These are phyloP conservation scores for Anas platyrhynchos DNA, from an alignment of 2,113 vertebrate species.

Conservation along the genomic window DNA sequence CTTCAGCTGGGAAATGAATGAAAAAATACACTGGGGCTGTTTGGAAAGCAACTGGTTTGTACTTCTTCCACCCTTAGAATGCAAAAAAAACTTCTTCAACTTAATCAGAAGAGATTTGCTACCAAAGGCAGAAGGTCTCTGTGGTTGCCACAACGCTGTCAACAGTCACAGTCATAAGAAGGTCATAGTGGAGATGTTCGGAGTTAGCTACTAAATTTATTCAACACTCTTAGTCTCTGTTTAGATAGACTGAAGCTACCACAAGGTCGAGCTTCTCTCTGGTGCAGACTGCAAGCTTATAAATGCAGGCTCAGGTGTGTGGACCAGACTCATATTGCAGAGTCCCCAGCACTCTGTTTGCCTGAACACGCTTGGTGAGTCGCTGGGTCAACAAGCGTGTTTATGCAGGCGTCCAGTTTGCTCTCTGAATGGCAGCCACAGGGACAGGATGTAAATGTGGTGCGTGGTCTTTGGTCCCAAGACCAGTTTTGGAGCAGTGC, in stretches of 20 bases:
- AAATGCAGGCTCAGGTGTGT: conserved; percentile 39
- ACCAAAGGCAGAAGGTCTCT: neutral
- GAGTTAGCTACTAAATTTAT: conserved; percentile 24
- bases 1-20: neutral
- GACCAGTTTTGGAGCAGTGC: neutral
- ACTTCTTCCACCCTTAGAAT: neutral
- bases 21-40: neutral
- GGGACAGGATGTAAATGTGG: neutral
- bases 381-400: conserved; percentile 8
- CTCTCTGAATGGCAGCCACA: neutral
- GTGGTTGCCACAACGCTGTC: neutral
- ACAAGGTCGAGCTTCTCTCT: neutral
- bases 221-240: neutral
- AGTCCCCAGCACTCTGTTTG: conserved; percentile 1
- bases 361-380: neutral
- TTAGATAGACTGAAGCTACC: conserved; percentile 24
- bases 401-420: neutral
- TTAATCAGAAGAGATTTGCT: conserved; percentile 2
- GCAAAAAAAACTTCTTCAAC: neutral
- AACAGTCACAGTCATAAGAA: neutral
- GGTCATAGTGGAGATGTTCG: neutral
- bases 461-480: neutral
- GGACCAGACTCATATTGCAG: neutral
- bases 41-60: neutral
- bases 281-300: neutral